These are phyloP conservation scores for Xyrauchen texanus DNA, from an alignment of 2,113 vertebrate species.

Conservation along the genomic window DNA sequence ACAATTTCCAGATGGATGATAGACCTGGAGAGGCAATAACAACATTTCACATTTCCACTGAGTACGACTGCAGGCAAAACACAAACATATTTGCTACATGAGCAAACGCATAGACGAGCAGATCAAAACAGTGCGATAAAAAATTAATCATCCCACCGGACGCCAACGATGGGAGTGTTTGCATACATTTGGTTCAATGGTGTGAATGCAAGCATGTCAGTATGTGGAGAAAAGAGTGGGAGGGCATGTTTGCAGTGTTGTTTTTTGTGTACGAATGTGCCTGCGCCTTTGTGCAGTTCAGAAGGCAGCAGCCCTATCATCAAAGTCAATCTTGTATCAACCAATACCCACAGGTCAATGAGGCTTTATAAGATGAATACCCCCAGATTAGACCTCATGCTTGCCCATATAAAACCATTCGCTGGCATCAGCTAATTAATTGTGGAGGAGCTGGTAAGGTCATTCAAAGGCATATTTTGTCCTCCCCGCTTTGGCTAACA, in stretches of 20 bases:
- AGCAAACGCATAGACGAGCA: slow-evolving; percentile 19
- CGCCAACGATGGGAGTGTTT: slow-evolving; percentile 14
- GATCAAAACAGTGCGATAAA: slow-evolving; percentile 37
- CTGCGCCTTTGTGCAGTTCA: not conserved
- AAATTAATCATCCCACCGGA: slow-evolving; percentile 29
- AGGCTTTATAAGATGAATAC: slow-evolving; percentile 46
- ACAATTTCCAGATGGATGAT: slow-evolving; percentile 12
- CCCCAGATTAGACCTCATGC: slow-evolving; percentile 35
- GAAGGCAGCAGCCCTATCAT: slow-evolving; percentile 1
- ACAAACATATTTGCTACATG: not conserved
- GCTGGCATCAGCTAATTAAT: slow-evolving; percentile 46
- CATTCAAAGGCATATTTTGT: slow-evolving; percentile 24
- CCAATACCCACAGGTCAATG: slow-evolving; percentile 41
- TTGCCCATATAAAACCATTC: slow-evolving; percentile 32
- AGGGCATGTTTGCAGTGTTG: not conserved
- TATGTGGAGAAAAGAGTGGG: slow-evolving; percentile 2
- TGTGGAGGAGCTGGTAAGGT: slow-evolving; percentile 34
- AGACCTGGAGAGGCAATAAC: slow-evolving; percentile 13
- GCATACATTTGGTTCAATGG: slow-evolving; percentile 19
- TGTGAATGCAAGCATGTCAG: not conserved
- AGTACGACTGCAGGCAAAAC: not conserved
- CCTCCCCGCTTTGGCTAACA: slow-evolving; percentile 7
- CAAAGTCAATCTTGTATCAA: slow-evolving; percentile 47
- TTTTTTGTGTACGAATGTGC: not conserved
- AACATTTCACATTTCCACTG: slow-evolving; percentile 16